Percentiles rank a stretch among this genome's conserved stretches.
phyloP scores from a whole-genome alignment of 2,888 invertebrate species.

The Petrolisthes cinctipes region DNA sequence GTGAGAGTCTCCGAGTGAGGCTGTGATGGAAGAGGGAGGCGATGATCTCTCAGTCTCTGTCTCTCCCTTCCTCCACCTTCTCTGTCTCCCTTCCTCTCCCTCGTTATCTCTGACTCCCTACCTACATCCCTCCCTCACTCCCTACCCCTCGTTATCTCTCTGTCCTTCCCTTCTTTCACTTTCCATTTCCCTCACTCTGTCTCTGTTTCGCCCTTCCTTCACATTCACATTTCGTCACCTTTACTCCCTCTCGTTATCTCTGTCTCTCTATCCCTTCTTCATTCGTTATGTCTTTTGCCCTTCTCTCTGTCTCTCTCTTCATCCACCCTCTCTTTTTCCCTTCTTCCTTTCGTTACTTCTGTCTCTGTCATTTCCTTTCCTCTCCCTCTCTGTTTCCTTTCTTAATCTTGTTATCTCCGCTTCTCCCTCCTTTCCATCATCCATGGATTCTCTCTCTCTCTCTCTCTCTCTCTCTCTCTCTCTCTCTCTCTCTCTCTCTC shows the following conservation, averaged over 20 bases:
- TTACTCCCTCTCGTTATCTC: background rate
- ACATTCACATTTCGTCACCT: background rate
- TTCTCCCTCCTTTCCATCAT: background rate
- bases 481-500: background rate
- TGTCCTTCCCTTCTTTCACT: background rate
- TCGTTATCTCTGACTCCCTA: background rate
- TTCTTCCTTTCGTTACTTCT: background rate
- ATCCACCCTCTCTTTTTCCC: background rate
- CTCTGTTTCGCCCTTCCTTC: background rate
- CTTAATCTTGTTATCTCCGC: background rate
- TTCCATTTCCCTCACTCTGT: background rate
- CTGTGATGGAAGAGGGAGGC: background rate
- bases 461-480: conserved; percentile 13
- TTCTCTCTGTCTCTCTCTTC: background rate
- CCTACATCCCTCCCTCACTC: background rate
- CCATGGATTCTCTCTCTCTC: background rate
- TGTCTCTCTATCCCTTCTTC: background rate
- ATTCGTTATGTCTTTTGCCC: background rate
- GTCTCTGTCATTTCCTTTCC: background rate
- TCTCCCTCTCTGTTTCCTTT: background rate
- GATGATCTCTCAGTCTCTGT: background rate
- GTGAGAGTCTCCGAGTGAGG: background rate
- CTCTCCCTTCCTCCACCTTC: background rate
- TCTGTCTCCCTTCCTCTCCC: background rate
- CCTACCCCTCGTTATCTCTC: too few species aligned